Conservation (phyloP, 2,888 invertebrate genomes). For the Oscheius onirici region DNA sequence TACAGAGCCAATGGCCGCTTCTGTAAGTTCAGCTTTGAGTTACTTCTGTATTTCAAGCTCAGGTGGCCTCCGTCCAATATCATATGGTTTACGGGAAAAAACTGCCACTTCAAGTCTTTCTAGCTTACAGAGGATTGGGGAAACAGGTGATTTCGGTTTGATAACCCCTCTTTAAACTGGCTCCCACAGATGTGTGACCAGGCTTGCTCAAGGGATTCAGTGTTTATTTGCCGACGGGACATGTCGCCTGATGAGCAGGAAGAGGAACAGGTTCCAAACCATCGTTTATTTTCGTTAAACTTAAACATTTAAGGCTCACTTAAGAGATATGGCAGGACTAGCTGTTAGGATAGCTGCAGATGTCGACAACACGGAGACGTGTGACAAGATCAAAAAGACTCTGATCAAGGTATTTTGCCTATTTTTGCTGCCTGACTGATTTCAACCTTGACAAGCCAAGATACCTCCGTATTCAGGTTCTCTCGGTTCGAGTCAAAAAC, state of each 20-base stretch:
- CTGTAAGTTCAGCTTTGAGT: slow-evolving; percentile 35
- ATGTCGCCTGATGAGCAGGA: slow-evolving; percentile 40
- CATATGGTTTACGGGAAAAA: slow-evolving; percentile 63
- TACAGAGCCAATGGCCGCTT: slow-evolving; percentile 50
- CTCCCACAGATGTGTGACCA: slow-evolving; percentile 53
- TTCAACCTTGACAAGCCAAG: slow-evolving; percentile 5
- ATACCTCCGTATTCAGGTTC: slow-evolving; percentile 39
- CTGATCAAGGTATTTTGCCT: slow-evolving; percentile 51
- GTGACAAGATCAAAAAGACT: slow-evolving; percentile 45
- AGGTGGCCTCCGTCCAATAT: slow-evolving; percentile 59
- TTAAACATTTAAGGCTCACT: slow-evolving; percentile 26
- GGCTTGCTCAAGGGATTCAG: slow-evolving; percentile 43
- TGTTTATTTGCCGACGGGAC: slow-evolving; percentile 40
- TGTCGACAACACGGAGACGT: slow-evolving; percentile 42
- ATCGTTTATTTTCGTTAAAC: neutral
- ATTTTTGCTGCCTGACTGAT: neutral
- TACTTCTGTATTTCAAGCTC: neutral
- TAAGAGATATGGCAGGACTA: slow-evolving; percentile 38
- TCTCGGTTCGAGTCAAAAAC: slow-evolving; percentile 43
- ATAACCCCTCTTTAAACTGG: neutral
- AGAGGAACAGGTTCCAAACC: slow-evolving; percentile 36
- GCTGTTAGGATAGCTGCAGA: slow-evolving; percentile 40
- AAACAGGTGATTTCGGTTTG: slow-evolving; percentile 42
- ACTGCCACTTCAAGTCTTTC: slow-evolving; percentile 55
- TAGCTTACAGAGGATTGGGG: slow-evolving; percentile 58